These are phyloP conservation scores for Perca flavescens DNA, from an alignment of 2,113 vertebrate genomes.

Conservation along the genomic window DNA sequence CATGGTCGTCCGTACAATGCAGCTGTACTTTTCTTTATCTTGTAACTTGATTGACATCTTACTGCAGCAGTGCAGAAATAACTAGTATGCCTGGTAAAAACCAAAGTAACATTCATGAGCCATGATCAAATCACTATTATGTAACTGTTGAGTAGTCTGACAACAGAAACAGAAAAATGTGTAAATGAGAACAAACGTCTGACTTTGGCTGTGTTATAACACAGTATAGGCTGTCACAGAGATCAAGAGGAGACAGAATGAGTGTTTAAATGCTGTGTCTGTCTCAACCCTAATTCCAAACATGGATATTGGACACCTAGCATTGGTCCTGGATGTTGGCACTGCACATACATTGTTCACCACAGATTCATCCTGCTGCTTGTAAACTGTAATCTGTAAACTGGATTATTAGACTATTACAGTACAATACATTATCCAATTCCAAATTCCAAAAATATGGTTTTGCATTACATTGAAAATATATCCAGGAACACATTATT, in stretches of 20 bases:
- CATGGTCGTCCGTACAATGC: background rate
- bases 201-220: background rate
- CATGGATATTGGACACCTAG: background rate
- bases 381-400: background rate
- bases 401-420: background rate
- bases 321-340: background rate
- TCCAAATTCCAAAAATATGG: background rate
- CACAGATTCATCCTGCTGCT: background rate
- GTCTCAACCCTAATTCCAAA: background rate
- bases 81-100: background rate
- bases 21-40: background rate
- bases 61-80: background rate
- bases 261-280: background rate
- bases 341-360: constrained; percentile 2
- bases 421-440: background rate
- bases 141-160: background rate
- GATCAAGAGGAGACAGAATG: background rate
- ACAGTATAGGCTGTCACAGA: background rate
- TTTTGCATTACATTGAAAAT: background rate
- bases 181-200: too few species aligned
- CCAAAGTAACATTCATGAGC: background rate
- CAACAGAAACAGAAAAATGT: background rate
- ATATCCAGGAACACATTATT: background rate
- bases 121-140: background rate
- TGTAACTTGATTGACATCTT: background rate